Conservation (phyloP, 2,113 vertebrate species). For the Microcebus jonahi region DNA sequence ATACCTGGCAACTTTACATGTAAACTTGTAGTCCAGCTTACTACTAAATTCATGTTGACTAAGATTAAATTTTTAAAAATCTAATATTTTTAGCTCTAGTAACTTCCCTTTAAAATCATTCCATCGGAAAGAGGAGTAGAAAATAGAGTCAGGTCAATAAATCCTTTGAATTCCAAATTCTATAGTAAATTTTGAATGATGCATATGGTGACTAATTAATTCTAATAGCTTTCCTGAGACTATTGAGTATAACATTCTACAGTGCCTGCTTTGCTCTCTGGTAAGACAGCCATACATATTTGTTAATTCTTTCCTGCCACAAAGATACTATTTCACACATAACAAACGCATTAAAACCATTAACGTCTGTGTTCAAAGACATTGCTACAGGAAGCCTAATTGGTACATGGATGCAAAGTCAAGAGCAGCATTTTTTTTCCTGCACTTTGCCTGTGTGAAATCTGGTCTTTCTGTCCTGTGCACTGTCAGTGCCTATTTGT, state of each 20-base stretch:
- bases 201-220: background rate
- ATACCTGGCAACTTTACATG: background rate
- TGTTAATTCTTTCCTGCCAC: background rate
- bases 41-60: background rate
- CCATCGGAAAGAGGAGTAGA: background rate
- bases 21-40: background rate
- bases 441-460: background rate
- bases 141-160: background rate
- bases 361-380: background rate
- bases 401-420: background rate
- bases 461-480: background rate
- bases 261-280: background rate
- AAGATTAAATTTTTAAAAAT: background rate
- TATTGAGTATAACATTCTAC: background rate
- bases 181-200: background rate
- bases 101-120: background rate
- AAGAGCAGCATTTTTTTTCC: background rate
- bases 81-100: background rate
- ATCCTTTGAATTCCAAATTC: background rate
- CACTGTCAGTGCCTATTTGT: background rate
- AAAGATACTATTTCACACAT: background rate
- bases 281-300: background rate
- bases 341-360: background rate
- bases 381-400: background rate
- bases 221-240: background rate